Evolutionary conservation across 2,113 vertebrate species (phyloP).

Genomic region (Hyaena hyaena): DNA sequence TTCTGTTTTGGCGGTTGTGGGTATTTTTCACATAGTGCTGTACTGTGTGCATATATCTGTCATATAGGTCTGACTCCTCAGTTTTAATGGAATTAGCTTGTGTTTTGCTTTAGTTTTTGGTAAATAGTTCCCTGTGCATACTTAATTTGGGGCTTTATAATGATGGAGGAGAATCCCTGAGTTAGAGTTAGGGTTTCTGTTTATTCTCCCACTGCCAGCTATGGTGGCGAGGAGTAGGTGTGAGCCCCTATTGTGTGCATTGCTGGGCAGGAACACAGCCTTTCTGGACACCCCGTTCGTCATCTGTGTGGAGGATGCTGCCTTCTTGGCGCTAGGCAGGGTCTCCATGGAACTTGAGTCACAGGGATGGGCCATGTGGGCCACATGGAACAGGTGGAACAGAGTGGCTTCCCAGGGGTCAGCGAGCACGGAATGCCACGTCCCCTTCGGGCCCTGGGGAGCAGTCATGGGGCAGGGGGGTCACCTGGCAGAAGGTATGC

Average conservation of each 20-base stretch:
- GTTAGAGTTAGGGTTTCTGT: constrained; percentile 10
- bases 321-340: background rate
- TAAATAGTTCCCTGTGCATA: background rate
- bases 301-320: background rate
- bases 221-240: background rate
- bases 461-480: background rate
- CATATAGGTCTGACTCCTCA: background rate
- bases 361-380: background rate
- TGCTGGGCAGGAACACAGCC: background rate
- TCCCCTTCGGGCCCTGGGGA: background rate
- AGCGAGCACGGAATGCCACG: background rate
- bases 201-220: background rate
- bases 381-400: background rate
- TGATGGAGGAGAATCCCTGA: background rate
- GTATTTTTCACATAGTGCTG: background rate
- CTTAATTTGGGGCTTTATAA: constrained; percentile 26
- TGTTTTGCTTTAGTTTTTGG: background rate
- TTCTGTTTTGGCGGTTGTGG: background rate
- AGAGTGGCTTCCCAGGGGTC: background rate
- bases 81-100: constrained; percentile 28
- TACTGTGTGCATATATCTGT: background rate
- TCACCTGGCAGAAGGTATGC: background rate
- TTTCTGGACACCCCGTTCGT: background rate
- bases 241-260: background rate
- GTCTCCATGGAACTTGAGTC: background rate